These are phyloP conservation scores for Plagodis pulveraria DNA, from an alignment of 2,888 invertebrate genomes.

Conservation along the genomic window DNA sequence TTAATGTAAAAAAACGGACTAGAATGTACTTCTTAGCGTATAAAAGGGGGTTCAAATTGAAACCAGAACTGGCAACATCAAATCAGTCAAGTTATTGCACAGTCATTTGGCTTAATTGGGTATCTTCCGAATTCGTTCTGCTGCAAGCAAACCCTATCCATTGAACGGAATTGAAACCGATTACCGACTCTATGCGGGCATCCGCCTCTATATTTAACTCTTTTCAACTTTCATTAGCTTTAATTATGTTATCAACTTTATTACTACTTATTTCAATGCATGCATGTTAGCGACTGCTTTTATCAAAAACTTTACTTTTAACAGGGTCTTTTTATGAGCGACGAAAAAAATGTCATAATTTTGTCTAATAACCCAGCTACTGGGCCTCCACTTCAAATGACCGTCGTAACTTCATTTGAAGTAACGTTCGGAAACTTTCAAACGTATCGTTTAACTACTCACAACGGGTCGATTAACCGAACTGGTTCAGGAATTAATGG, in stretches of 20 bases:
- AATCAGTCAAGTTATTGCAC: slow-evolving; percentile 66
- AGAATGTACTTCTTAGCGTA: not conserved
- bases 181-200: slow-evolving; percentile 54
- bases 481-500: slow-evolving; percentile 73
- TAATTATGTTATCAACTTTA: slow-evolving; percentile 45
- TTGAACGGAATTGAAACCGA: slow-evolving; percentile 56
- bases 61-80: slow-evolving; percentile 9
- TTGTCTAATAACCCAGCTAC: slow-evolving; percentile 49
- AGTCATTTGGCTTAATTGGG: slow-evolving; percentile 80
- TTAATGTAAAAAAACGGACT: not conserved
- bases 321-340: slow-evolving; percentile 49
- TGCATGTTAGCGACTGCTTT: slow-evolving; percentile 30
- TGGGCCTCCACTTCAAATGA: slow-evolving; percentile 36
- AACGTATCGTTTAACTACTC: slow-evolving; percentile 52
- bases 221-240: slow-evolving; percentile 41
- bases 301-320: slow-evolving; percentile 38
- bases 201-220: slow-evolving; percentile 42
- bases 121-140: slow-evolving; percentile 67
- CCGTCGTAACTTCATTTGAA: slow-evolving; percentile 40
- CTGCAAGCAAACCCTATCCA: slow-evolving; percentile 48
- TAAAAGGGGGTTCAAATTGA: too few species aligned
- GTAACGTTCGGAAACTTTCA: slow-evolving; percentile 50
- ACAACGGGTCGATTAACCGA: slow-evolving; percentile 66
- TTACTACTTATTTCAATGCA: slow-evolving; percentile 40
- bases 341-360: slow-evolving; percentile 58